Evolutionary conservation across 2,113 vertebrate genomes (phyloP).

Genomic region (Ictidomys tridecemlineatus): DNA sequence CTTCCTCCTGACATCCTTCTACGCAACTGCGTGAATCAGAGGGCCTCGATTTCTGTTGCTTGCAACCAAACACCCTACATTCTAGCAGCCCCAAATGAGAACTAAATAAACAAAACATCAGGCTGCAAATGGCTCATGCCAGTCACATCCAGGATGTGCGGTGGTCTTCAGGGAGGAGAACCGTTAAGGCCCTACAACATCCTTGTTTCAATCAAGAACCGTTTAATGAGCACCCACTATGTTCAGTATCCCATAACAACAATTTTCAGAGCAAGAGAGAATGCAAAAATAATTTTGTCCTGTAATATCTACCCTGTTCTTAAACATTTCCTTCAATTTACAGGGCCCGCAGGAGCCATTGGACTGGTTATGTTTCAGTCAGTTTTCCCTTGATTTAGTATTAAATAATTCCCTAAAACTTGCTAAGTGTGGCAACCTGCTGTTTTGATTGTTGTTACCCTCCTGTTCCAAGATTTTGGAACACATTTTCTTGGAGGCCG

Average conservation of each 20-base stretch:
- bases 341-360: conserved; percentile 30
- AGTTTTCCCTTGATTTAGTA: conserved; percentile 34
- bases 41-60: neutral
- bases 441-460: conserved; percentile 16
- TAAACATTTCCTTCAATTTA: conserved; percentile 42
- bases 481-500: neutral
- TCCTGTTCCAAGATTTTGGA: conserved; percentile 38
- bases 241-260: neutral
- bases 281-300: neutral
- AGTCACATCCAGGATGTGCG: neutral
- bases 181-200: neutral
- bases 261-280: neutral
- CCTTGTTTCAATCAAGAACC: neutral
- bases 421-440: conserved; percentile 11
- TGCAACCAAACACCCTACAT: neutral
- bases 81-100: neutral
- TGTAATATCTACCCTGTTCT: neutral
- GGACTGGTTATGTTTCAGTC: conserved; percentile 54
- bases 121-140: neutral
- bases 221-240: neutral
- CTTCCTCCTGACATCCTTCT: neutral
- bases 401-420: conserved; percentile 76
- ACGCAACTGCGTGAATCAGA: neutral
- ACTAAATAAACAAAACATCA: neutral
- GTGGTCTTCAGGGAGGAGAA: fast-evolving